Base-by-base conservation (phyloP, 2,113 vertebrate genomes). In the Malurus elegans region DNA sequence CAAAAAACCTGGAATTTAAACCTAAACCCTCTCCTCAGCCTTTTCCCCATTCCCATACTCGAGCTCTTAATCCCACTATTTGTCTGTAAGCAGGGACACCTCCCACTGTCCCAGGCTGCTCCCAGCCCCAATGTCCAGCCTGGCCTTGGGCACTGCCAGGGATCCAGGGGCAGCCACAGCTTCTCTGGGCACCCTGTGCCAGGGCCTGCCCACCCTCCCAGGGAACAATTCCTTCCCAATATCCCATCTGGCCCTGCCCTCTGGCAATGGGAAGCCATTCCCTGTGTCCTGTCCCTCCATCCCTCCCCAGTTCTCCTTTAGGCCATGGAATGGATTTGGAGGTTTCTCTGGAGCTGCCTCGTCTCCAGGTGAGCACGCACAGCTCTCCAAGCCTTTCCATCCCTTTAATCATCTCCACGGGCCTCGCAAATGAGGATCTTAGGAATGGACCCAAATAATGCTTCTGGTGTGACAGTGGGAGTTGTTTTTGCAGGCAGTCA, bases 261-360 rank as follows among this genome's bases (percentile, higher is more conserved):
- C 42, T 57, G 66, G 10, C 34, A 56, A 0, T 48, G 9, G 18
- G 25, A 25, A 48, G 9, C 25, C 75, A 79, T 65, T 65, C 42
- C 57, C 50, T 11, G 4, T 7, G 50, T 79, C 21, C 57, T 79
- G 40, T 2, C 10, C 4, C 25, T 26, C 50, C 34, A 65, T 3
- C 3, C 20, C 36, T 58, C 32, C 38, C 26, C 21, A 28, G 32
- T 12, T 14, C 51, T 12, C 32, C 15, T 57, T 65, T 3, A n/a
- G 32, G 28, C 8, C 0, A 23, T 51, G 67, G 6, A 10, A 65
- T 1, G 28, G 8, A 3, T 14, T 70, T 3, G 7, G 5, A 87
- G 24, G 0, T 56, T 10, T 48, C 29, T 5, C 9, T 48, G 11
- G 32, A 58, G 26, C 44, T 34, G 45, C 66, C 26, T 28, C 12